These are phyloP conservation scores for Trogon melanurus DNA, from an alignment of 2,113 vertebrate genomes.

Conservation along the genomic window DNA sequence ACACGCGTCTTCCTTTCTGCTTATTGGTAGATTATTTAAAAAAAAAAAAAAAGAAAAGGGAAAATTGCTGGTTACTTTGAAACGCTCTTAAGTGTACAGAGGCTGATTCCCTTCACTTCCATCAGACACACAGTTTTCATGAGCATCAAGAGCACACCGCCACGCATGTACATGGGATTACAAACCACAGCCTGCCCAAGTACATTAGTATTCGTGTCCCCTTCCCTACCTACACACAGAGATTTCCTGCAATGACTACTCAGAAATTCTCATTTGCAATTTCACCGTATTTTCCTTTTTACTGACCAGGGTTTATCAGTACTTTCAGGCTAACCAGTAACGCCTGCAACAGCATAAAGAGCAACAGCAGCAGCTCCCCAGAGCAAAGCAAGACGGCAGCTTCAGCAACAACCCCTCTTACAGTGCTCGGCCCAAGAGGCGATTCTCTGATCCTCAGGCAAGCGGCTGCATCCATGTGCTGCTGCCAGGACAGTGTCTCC, in stretches of 20 bases:
- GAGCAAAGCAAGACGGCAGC: background rate
- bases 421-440: fast-evolving
- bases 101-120: background rate
- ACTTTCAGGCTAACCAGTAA: background rate
- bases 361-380: background rate
- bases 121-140: background rate
- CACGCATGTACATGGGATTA: fast-evolving
- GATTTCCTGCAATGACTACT: background rate
- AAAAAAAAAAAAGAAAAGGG: no score
- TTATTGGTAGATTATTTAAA: background rate
- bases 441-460: fast-evolving
- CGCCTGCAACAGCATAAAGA: fast-evolving
- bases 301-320: background rate
- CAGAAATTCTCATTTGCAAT: background rate
- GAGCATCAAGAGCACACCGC: background rate
- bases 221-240: background rate
- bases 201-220: background rate
- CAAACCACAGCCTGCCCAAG: background rate
- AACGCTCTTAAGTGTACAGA: background rate
- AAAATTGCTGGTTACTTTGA: background rate
- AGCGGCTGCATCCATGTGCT: background rate
- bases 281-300: background rate
- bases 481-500: fast-evolving
- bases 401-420: background rate
- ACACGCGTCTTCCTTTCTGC: background rate